Evolutionary conservation across 2,113 vertebrate genomes (phyloP), one percentile per base, ranked within the genome.

Genomic region (Semnornis frantzii): DNA sequence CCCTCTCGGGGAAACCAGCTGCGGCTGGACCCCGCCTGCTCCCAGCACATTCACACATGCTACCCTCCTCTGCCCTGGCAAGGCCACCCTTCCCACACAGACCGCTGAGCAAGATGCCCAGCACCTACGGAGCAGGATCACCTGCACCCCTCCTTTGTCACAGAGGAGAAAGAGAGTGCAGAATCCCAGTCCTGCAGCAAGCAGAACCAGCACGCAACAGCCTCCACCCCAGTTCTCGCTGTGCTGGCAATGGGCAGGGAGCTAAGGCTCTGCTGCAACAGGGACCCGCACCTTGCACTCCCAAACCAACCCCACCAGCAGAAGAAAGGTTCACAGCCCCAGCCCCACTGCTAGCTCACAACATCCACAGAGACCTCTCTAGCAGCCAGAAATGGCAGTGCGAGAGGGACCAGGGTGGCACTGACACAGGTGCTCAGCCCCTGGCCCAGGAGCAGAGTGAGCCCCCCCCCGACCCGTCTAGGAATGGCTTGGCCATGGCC

Each of bases 301-400:
- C 59, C 21, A 44, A 39, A 50, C 21, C 7, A 44, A 16, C 24
- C 23, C 17, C 4, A 2, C 4, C 37, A 65, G 20, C 18, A 70
- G 18, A 30, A 12, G 48, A 25, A 18, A 68, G 44, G 15, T 50
- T 79, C 62, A 10, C 19, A 69, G 8, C 10, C 8, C 13, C 66
- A 15, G 33, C 15, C 34, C 76, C 4, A 13, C 66, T 10, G 76
- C 31, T 25, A 30, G 42, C 21, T 48, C 80, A 70, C 60, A 78
- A 7, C 62, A 17, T 0, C 18, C 37, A 48, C 31, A 13, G 39
- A 48, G 28, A 39, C 17, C 48, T 25, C 65, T 63, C 39, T 0
- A 28, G 9, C 9, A 55, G 31, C 34, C 10, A 2, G 42, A 12
- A 52, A 33, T 0, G 0, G 27, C 31, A 9, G 23, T 0, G 60